A percentile compares a stretch with the other conserved stretches of the same genome.
These are phyloP conservation scores for Sebastes nivosus DNA, from an alignment of 2,797 vertebrate species.

Conservation along the genomic window DNA sequence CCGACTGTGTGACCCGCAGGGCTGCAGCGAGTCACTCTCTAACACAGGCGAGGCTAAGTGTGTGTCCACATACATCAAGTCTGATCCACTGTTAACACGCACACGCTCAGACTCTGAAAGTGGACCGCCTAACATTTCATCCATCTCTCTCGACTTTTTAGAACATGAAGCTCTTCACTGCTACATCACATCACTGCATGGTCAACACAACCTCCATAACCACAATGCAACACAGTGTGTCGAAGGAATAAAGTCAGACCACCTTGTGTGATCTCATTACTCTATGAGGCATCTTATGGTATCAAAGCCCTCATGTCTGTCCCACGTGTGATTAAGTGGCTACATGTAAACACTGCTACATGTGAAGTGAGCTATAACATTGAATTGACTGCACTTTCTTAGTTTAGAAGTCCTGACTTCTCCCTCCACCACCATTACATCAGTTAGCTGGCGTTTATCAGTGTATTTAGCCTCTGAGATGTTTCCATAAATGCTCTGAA, in stretches of 20 bases:
- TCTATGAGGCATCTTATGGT: slow-evolving; percentile 63
- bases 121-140: neutral
- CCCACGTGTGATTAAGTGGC: slow-evolving; percentile 38
- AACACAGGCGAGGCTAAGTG: neutral
- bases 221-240: slow-evolving; percentile 35
- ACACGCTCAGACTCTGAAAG: neutral
- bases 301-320: slow-evolving; percentile 62
- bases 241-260: neutral
- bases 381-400: neutral
- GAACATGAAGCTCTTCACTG: neutral
- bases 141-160: neutral
- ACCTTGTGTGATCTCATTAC: slow-evolving; percentile 23
- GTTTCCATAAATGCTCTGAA: neutral
- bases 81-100: neutral
- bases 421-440: neutral
- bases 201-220: slow-evolving; percentile 8
- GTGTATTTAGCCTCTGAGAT: neutral
- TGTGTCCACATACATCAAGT: neutral
- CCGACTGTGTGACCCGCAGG: neutral
- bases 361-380: slow-evolving; percentile 23
- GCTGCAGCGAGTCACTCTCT: neutral
- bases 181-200: slow-evolving; percentile 29
- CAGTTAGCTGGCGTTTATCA: slow-evolving; percentile 4
- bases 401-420: neutral
- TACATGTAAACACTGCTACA: slow-evolving; percentile 69